Percentiles rank a stretch among this genome's conserved stretches.
These are phyloP conservation scores for Thaumetopoea pityocampa DNA, from an alignment of 1,140 invertebrate species.

Conservation along the genomic window DNA sequence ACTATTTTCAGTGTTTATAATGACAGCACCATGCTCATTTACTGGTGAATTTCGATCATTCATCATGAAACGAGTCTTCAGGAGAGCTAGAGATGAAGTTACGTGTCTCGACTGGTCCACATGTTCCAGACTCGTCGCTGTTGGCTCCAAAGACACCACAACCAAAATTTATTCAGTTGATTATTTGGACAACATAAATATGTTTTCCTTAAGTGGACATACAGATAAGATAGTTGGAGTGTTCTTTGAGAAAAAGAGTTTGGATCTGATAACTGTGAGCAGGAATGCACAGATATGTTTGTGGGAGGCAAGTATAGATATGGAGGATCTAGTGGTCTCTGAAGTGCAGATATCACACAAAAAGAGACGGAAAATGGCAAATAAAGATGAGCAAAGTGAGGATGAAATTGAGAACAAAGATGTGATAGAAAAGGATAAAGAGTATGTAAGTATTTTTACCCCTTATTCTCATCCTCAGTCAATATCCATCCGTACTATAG, in stretches of 20 bases:
- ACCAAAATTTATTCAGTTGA: slow-evolving; percentile 87
- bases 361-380: slow-evolving; percentile 52
- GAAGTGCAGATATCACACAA: slow-evolving; percentile 68
- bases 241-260: slow-evolving; percentile 91
- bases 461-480: background rate
- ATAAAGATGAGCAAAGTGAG: slow-evolving; percentile 70
- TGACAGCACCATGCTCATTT: slow-evolving; percentile 87
- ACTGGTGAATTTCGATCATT: slow-evolving; percentile 93
- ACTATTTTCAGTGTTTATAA: slow-evolving; percentile 85
- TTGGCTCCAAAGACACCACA: slow-evolving; percentile 92
- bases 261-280: slow-evolving; percentile 88
- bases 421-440: slow-evolving; percentile 67
- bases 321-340: slow-evolving; percentile 78
- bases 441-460: slow-evolving; percentile 48
- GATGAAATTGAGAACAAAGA: slow-evolving; percentile 79
- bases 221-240: slow-evolving; percentile 88
- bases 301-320: slow-evolving; percentile 91
- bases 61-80: slow-evolving; percentile 88
- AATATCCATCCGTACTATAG: too few relatives aligned
- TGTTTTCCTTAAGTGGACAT: slow-evolving; percentile 86
- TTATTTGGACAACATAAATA: slow-evolving; percentile 84
- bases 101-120: slow-evolving; percentile 93
- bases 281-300: slow-evolving; percentile 85
- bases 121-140: slow-evolving; percentile 90
- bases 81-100: slow-evolving; percentile 87